A percentile compares a stretch with the other conserved stretches of the same genome.
These are phyloP conservation scores for Crocodylus rhombifer DNA, from an alignment of 2,797 vertebrate species.

Conservation along the genomic window DNA sequence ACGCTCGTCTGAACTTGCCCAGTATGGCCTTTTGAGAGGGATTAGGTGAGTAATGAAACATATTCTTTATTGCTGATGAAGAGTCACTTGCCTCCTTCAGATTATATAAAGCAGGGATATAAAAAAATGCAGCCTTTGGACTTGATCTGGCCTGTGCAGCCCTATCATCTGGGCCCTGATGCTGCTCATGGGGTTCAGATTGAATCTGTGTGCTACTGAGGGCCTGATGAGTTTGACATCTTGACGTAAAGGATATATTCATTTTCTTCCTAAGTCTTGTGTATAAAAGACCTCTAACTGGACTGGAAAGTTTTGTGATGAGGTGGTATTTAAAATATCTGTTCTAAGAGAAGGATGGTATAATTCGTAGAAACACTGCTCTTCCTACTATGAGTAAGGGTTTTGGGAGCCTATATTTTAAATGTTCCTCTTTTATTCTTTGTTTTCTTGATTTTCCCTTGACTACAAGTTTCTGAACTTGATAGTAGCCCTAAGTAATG, in stretches of 20 bases:
- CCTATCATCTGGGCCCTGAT: no score
- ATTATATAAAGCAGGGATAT: background rate
- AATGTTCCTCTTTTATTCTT: background rate
- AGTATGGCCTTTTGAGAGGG: background rate
- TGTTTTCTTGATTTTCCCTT: background rate
- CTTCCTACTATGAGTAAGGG: background rate
- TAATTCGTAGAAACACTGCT: background rate
- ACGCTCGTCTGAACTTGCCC: no score
- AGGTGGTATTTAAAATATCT: background rate
- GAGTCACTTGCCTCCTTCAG: background rate
- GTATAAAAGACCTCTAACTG: fast-evolving
- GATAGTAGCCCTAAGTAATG: background rate
- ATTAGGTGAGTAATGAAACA: background rate
- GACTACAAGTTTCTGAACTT: background rate
- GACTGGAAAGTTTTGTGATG: background rate
- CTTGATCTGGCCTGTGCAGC: no score
- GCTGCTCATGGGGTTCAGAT: no score
- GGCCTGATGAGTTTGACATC: no score
- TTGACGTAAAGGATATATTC: no score
- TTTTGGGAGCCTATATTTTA: background rate
- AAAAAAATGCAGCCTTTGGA: no score
- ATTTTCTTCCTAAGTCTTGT: background rate
- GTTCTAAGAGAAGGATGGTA: background rate
- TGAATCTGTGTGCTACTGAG: no score
- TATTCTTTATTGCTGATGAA: background rate